Evolutionary conservation across 2,113 vertebrate genomes (phyloP).

Genomic region (Corydoras maculifer): DNA sequence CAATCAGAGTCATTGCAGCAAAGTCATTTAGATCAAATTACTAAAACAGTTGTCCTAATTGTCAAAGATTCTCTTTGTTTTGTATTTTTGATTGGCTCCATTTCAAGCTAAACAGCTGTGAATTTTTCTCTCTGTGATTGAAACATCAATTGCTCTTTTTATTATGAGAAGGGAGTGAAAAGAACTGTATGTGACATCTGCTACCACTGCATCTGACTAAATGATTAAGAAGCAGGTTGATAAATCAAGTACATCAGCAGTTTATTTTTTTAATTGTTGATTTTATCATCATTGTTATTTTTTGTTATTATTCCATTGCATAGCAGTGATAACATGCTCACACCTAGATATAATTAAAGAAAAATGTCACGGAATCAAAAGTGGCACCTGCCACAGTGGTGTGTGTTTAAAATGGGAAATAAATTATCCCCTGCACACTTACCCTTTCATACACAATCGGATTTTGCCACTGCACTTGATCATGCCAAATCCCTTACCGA

Average conservation of each 20-base stretch:
- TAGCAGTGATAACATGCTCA: no score
- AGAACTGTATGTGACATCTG: constrained; percentile 34
- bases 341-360: no score
- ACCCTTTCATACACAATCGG: constrained; percentile 27
- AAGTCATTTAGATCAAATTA: constrained; percentile 33
- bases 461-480: not conserved
- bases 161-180: constrained; percentile 29
- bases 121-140: constrained; percentile 24
- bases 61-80: constrained; percentile 38
- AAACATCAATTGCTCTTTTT: constrained; percentile 41
- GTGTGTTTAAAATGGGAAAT: constrained; percentile 44
- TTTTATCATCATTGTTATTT: constrained; percentile 43
- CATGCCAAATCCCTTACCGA: not conserved
- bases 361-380: no score
- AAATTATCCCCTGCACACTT: constrained; percentile 43
- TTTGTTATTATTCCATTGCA: no score
- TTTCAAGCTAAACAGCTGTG: constrained; percentile 31
- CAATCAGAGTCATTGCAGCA: constrained; percentile 33
- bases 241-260: constrained; percentile 56
- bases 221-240: constrained; percentile 40
- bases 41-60: constrained; percentile 32
- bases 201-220: constrained; percentile 29
- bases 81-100: constrained; percentile 23
- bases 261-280: constrained; percentile 55
- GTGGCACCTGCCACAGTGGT: no score